Percentiles rank a stretch among this genome's conserved stretches.
phyloP scores from a whole-genome alignment of 2,113 vertebrate genomes.

The Callocephalon fimbriatum region DNA sequence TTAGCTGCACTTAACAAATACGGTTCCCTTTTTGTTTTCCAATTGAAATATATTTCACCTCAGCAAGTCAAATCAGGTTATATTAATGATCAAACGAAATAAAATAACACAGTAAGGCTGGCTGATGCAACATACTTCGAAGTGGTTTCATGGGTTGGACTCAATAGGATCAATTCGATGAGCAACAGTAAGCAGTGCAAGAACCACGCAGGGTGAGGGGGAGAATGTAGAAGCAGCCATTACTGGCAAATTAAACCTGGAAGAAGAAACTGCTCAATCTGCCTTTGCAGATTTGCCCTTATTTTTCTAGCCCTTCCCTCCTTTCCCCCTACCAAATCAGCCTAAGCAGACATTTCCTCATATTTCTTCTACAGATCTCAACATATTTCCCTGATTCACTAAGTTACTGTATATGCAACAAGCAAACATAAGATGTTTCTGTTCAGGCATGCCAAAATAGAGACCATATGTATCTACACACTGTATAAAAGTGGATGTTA shows the following conservation, averaged over 20 bases:
- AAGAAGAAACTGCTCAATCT: background rate
- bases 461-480: no score
- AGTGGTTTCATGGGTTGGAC: background rate
- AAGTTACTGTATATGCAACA: accelerated
- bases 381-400: no score
- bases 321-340: background rate
- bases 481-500: background rate
- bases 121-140: background rate
- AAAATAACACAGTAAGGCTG: background rate
- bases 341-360: background rate
- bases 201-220: background rate
- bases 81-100: background rate
- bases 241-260: background rate
- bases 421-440: background rate
- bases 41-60: background rate
- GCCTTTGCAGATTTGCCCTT: background rate
- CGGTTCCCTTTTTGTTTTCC: background rate
- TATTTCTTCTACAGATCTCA: background rate
- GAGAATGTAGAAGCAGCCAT: accelerated
- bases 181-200: background rate
- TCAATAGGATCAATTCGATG: background rate
- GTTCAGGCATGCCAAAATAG: background rate
- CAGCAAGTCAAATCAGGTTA: background rate
- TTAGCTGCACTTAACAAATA: background rate
- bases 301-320: background rate